phyloP scores from a whole-genome alignment of 2,113 vertebrate species.

The Hemicordylus capensis region DNA sequence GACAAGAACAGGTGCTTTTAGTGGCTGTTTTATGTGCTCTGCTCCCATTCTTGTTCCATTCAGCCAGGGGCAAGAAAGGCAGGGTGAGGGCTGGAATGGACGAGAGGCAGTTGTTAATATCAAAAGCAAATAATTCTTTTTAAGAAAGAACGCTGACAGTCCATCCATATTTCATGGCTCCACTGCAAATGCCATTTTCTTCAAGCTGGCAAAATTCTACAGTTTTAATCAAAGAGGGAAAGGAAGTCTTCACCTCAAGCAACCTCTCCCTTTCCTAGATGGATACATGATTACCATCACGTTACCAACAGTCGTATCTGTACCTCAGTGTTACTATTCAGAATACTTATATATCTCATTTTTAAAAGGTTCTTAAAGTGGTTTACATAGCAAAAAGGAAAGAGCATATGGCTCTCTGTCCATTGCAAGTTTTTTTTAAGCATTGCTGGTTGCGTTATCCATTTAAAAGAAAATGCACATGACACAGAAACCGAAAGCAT shows the following conservation, averaged over 20 bases:
- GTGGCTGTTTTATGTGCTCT: background rate
- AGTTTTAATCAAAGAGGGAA: background rate
- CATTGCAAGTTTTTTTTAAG: too few species aligned
- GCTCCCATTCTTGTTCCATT: slow-evolving; percentile 2
- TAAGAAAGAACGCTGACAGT: background rate
- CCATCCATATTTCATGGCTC: background rate
- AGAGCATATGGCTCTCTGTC: too few species aligned
- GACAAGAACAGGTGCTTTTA: background rate
- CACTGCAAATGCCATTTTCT: slow-evolving; percentile 19
- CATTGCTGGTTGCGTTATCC: slow-evolving; percentile 6
- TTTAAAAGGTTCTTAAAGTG: too few species aligned
- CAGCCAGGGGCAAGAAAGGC: background rate
- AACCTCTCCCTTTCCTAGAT: background rate
- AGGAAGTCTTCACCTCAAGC: background rate
- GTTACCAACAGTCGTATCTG: background rate
- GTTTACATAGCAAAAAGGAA: too few species aligned
- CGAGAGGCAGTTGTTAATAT: slow-evolving; percentile 9
- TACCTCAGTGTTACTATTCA: background rate
- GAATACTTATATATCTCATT: too few species aligned
- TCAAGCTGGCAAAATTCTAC: background rate
- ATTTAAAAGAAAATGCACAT: background rate
- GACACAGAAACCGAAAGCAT: background rate
- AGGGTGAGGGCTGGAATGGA: background rate
- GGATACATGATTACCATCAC: background rate
- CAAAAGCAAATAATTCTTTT: slow-evolving; percentile 2